These are phyloP conservation scores for Anthoscopus minutus DNA, from an alignment of 2,113 vertebrate genomes.

Conservation along the genomic window DNA sequence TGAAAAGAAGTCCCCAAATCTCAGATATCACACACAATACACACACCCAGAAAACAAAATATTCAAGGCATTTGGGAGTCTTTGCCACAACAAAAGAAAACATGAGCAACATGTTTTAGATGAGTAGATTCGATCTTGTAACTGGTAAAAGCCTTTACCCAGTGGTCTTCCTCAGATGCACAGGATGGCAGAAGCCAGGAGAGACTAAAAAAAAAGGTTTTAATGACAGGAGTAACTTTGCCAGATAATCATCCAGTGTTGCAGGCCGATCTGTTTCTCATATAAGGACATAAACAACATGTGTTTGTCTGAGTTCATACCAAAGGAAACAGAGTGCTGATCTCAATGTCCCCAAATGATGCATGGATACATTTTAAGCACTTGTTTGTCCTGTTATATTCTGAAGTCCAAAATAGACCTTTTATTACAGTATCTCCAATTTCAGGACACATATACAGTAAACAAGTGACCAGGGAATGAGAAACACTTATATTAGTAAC, in stretches of 20 bases:
- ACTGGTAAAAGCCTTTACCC: not conserved
- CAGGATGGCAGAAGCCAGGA: not conserved
- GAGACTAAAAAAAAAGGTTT: not conserved
- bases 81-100: not conserved
- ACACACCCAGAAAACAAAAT: not conserved
- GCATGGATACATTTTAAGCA: not conserved
- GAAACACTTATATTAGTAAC: constrained; percentile 28
- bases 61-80: not conserved
- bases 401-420: not conserved
- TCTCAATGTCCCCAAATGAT: not conserved
- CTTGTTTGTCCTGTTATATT: not conserved
- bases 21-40: not conserved
- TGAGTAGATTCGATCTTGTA: not conserved
- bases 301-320: not conserved
- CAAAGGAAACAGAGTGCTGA: not conserved
- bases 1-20: not conserved
- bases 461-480: constrained; percentile 8
- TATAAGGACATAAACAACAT: not conserved
- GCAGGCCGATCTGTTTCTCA: not conserved
- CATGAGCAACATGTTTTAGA: not conserved
- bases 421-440: constrained; percentile 14
- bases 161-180: not conserved
- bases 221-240: not conserved
- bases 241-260: not conserved
- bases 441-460: constrained; percentile 26